Conservation (phyloP, 2,113 vertebrate genomes). For the Malurus cyaneus region DNA sequence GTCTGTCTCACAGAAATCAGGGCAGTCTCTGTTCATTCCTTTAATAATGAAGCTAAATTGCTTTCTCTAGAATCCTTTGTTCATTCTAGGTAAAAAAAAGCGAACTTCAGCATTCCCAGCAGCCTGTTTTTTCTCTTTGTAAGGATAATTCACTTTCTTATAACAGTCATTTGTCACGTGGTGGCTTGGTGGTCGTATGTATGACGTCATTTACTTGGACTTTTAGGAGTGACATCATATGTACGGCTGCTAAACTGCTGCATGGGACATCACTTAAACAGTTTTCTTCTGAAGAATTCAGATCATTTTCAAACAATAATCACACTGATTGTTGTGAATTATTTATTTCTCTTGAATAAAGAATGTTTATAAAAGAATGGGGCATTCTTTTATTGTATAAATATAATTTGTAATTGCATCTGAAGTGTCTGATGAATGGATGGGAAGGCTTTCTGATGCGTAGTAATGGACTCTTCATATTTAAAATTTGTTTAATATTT, state of each 20-base stretch:
- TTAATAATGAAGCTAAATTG: background rate
- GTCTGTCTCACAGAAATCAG: background rate
- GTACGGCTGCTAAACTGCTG: constrained; percentile 95
- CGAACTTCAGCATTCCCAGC: background rate
- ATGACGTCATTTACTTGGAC: constrained; percentile 95
- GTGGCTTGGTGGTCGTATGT: constrained; percentile 95
- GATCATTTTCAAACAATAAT: background rate
- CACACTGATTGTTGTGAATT: constrained; percentile 13
- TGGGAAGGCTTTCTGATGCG: background rate
- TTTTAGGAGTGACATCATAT: constrained; percentile 97
- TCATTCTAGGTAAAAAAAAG: constrained; percentile 10
- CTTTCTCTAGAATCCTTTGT: constrained; percentile 17
- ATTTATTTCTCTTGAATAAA: constrained; percentile 49
- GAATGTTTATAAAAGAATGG: background rate
- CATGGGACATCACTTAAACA: constrained; percentile 78
- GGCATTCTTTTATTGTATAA: constrained; percentile 17
- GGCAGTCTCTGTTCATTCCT: background rate
- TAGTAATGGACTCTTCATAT: background rate
- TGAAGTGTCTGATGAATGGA: background rate
- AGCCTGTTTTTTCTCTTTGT: background rate
- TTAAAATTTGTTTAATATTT: background rate
- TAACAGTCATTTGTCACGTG: constrained; percentile 65
- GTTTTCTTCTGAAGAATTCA: constrained; percentile 48
- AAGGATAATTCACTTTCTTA: background rate
- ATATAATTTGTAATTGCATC: background rate